Conservation (phyloP, 1,140 invertebrate genomes). For the Drosophila ogumai region DNA sequence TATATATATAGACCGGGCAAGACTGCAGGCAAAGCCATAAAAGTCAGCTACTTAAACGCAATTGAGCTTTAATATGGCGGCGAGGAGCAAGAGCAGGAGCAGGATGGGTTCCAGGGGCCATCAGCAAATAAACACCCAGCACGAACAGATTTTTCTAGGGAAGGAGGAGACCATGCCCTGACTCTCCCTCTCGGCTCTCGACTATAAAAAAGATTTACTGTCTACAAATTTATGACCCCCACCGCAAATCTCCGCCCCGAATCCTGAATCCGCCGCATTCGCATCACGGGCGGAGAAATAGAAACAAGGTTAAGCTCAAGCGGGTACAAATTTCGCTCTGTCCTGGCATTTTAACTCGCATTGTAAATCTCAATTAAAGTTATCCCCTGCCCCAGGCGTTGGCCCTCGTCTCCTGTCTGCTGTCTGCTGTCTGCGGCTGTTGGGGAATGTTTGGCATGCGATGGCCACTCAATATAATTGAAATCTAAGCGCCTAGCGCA, state of each 20-base stretch:
- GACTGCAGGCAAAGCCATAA: constrained; percentile 66
- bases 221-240: constrained; percentile 69
- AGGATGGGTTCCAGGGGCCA: constrained; percentile 16
- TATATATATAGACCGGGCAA: constrained; percentile 17
- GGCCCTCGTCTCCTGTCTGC: constrained; percentile 8
- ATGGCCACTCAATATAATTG: constrained; percentile 66
- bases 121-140: constrained; percentile 67
- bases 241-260: constrained; percentile 28
- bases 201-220: constrained; percentile 76
- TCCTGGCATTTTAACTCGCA: constrained; percentile 68
- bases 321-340: constrained; percentile 53
- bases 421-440: constrained; percentile 30
- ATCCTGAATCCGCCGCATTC: constrained; percentile 10
- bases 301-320: constrained; percentile 54
- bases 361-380: constrained; percentile 79
- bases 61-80: constrained; percentile 68
- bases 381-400: constrained; percentile 17
- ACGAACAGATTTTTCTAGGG: constrained; percentile 38
- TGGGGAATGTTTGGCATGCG: constrained; percentile 52
- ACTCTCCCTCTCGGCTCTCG: constrained; percentile 1
- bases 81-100: constrained; percentile 10
- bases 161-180: background rate
- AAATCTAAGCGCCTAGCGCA: constrained; percentile 57
- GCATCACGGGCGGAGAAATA: constrained; percentile 37
- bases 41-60: constrained; percentile 79